phyloP scores from a whole-genome alignment of 1,140 invertebrate species.

The Psix sp. region DNA sequence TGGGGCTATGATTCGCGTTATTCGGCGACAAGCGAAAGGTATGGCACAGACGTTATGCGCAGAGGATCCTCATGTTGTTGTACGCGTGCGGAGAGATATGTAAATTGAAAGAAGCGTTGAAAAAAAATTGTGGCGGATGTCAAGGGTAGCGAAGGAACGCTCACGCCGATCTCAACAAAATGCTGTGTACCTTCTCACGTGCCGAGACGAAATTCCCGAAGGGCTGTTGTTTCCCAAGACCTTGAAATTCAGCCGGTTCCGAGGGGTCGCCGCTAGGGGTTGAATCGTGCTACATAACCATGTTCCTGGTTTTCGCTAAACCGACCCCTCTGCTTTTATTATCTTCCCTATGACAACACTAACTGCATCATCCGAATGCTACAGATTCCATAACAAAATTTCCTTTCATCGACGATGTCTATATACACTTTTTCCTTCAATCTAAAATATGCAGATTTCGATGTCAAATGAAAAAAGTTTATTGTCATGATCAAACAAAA shows the following conservation, averaged over 20 bases:
- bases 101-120: slow-evolving; percentile 45
- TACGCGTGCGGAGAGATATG: slow-evolving; percentile 27
- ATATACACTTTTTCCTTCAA: not conserved
- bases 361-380: slow-evolving; percentile 50
- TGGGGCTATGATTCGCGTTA: slow-evolving; percentile 44
- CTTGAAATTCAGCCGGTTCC: slow-evolving; percentile 52
- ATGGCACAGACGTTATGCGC: slow-evolving; percentile 28
- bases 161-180: slow-evolving; percentile 22
- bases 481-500: no score
- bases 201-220: slow-evolving; percentile 45
- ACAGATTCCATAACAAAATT: slow-evolving; percentile 46
- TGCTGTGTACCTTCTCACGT: slow-evolving; percentile 52
- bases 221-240: slow-evolving; percentile 58
- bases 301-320: slow-evolving; percentile 21
- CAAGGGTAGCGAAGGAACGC: slow-evolving; percentile 14
- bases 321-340: slow-evolving; percentile 41
- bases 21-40: slow-evolving; percentile 23
- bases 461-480: no score
- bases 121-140: slow-evolving; percentile 43
- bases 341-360: slow-evolving; percentile 49
- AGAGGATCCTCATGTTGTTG: slow-evolving; percentile 6
- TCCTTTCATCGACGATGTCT: slow-evolving; percentile 10
- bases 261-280: slow-evolving; percentile 23
- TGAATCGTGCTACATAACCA: slow-evolving; percentile 21
- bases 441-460: no score